Base-by-base conservation (phyloP, 2,797 vertebrate genomes). In the Hafferia zeledoni region DNA sequence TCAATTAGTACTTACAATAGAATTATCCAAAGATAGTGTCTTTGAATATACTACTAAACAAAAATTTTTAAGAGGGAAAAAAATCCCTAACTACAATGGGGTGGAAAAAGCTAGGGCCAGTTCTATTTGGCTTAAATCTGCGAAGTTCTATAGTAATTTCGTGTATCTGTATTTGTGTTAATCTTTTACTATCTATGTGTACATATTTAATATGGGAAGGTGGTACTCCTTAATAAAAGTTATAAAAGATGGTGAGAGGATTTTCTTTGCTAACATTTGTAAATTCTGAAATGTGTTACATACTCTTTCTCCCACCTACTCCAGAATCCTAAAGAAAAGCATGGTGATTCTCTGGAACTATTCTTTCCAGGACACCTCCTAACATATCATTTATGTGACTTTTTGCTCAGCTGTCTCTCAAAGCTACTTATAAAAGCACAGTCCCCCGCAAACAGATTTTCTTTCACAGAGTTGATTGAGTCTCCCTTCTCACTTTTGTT, bases 1-100 rank as follows among this genome's bases (percentile, higher is more conserved):
- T 81, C n/a, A 69, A 22, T 37, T 50, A 69, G 1, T 6, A 33
- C 44, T 77, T 14, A 46, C 16, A 39, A 49, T 30, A 43, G 93
- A 85, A 50, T 55, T 71, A 63, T 39, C 11, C 2, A 8, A 81
- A 75, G 16, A 19, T 4, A 39, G 2, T 31, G 3, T 27, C 3
- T 75, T 81, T 37, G 23, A 69, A 31, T 15, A 6, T 41, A 44
- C 20, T 55, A 33, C 2, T 35, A 57, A 57, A 31, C 16, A 31
- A 9, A 4, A 17, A 30, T 10, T 5, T 33, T 28, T 11, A 3
- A 11, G 6, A 6, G 24, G 3, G 17, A 53, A 69, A 43, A 37
- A 12, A 2, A 5, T 14, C 13, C 24, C 6, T 43, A 31, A 2
- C 13, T 15, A 1, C 7, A 24, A 1, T 23, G 11, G 3, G 1